phyloP scores from a whole-genome alignment of 2,113 vertebrate species.

The Chloropsis cyanopogon region DNA sequence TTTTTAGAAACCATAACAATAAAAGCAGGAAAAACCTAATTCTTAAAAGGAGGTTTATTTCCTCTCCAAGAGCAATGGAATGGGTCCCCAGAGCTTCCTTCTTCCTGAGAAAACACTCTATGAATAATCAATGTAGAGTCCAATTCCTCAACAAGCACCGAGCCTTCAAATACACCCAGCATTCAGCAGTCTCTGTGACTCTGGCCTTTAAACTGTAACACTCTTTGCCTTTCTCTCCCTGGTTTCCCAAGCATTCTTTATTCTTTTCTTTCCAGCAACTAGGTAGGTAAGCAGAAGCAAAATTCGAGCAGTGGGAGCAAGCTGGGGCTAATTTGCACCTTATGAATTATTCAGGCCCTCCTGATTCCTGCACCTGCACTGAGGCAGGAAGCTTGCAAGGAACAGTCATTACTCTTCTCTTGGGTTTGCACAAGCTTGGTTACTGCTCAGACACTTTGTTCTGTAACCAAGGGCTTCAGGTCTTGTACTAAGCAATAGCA shows the following conservation, averaged over 20 bases:
- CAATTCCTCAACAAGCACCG: not conserved
- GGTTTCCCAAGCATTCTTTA: constrained; percentile 31
- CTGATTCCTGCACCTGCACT: constrained; percentile 78
- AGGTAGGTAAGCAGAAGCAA: constrained; percentile 70
- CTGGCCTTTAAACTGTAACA: constrained; percentile 5
- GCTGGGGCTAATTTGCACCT: constrained; percentile 69
- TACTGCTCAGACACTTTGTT: constrained; percentile 67
- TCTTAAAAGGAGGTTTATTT: not conserved
- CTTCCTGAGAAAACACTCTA: constrained; percentile 10
- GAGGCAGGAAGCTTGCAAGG: constrained; percentile 69
- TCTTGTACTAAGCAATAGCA: constrained; percentile 36
- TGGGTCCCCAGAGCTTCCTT: not conserved
- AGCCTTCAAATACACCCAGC: constrained; percentile 23
- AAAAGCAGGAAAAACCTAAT: not conserved
- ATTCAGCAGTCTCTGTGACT: not conserved
- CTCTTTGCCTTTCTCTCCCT: not conserved
- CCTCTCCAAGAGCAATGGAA: not conserved
- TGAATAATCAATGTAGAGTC: constrained; percentile 35
- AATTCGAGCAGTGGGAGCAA: constrained; percentile 46
- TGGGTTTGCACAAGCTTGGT: constrained; percentile 52
- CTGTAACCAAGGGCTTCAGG: constrained; percentile 64
- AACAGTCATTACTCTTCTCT: constrained; percentile 67
- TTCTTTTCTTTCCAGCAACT: constrained; percentile 30
- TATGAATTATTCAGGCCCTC: constrained; percentile 76
- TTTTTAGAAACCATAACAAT: constrained; percentile 29